A percentile compares a stretch with the other conserved stretches of the same genome.
Evolutionary conservation across 1,140 invertebrate genomes (phyloP).

Genomic region (Wiebesia pumilae): DNA sequence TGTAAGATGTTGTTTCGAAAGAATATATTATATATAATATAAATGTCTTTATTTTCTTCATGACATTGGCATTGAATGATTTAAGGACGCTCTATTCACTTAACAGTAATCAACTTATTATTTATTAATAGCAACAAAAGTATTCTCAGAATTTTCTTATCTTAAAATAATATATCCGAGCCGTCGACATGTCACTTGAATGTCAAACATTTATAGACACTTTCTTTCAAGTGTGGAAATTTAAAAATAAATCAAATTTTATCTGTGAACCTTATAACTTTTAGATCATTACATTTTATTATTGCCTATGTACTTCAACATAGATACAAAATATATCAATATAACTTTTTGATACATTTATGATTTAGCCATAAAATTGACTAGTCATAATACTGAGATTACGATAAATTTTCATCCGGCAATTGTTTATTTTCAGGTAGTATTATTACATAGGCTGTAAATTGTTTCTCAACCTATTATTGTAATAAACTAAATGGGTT

Average conservation of each 20-base stretch:
- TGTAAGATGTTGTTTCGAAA: slow-evolving; percentile 46
- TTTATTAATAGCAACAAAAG: neutral
- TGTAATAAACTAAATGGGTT: neutral
- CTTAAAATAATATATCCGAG: no score
- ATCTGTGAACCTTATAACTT: no score
- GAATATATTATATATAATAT: slow-evolving; percentile 49
- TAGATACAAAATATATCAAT: no score
- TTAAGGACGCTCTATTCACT: neutral
- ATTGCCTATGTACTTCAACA: no score
- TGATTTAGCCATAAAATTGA: no score
- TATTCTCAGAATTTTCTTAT: neutral
- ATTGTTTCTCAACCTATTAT: neutral
- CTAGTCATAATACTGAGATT: neutral
- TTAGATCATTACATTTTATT: no score
- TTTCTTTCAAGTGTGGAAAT: no score
- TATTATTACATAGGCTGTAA: neutral
- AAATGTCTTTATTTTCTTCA: slow-evolving; percentile 24
- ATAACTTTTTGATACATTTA: no score
- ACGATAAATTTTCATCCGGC: neutral
- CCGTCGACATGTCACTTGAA: no score
- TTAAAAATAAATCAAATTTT: no score
- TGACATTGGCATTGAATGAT: neutral
- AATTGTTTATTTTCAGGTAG: neutral
- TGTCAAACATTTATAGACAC: no score
- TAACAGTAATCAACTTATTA: no score